These are phyloP conservation scores for Chlamydotis undulata DNA, from an alignment of 2,113 vertebrate species.

Conservation along the genomic window DNA sequence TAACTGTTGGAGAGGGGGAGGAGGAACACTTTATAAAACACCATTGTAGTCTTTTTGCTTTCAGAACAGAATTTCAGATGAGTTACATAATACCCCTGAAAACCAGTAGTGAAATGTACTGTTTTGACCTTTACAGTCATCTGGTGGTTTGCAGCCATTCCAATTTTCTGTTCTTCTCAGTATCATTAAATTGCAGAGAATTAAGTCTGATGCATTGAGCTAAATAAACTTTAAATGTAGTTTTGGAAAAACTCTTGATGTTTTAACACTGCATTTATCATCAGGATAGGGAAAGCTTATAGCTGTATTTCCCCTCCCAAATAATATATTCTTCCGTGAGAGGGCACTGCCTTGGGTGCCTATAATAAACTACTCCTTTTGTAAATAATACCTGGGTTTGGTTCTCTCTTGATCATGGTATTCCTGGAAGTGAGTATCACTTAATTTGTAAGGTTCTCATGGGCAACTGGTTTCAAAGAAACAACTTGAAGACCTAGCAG, in stretches of 20 bases:
- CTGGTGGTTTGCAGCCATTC: not conserved
- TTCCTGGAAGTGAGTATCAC: not conserved
- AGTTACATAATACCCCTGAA: not conserved
- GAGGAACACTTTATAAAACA: not conserved
- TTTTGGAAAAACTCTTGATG: not conserved
- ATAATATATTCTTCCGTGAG: not conserved
- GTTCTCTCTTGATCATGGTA: not conserved
- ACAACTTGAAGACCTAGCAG: not conserved
- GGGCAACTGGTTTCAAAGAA: not conserved
- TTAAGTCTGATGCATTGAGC: not conserved
- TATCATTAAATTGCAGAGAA: not conserved
- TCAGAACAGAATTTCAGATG: slow-evolving; percentile 1
- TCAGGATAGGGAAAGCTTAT: not conserved
- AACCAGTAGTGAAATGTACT: not conserved
- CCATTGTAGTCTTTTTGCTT: not conserved
- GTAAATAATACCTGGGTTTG: not conserved
- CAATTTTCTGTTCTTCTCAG: not conserved
- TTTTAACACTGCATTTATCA: not conserved
- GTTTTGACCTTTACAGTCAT: not conserved
- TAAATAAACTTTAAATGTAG: not conserved
- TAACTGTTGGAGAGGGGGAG: not conserved
- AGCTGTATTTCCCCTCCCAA: not conserved
- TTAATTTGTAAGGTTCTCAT: not conserved
- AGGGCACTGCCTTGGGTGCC: not conserved
- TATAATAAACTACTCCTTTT: not conserved